Base-by-base conservation (phyloP, 2,888 invertebrate genomes). In the Digitonthophagus gazella region DNA sequence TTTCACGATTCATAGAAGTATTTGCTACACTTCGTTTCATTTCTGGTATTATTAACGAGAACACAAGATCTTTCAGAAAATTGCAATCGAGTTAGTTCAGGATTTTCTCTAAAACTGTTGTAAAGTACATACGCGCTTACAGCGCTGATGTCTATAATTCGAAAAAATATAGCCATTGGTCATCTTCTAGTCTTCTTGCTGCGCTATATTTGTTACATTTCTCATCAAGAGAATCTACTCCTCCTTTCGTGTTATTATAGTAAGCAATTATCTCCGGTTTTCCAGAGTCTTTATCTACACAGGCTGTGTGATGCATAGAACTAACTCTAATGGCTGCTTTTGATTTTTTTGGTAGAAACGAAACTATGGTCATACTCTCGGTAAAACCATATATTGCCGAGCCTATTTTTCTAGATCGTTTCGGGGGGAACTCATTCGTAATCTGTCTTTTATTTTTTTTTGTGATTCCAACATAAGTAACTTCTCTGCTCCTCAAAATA, bases 111-210 rank as follows among this genome's bases (percentile, higher is more conserved):
- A n/a, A n/a, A n/a, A n/a, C n/a, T n/a, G n/a, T n/a, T n/a, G n/a
- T n/a, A n/a, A n/a, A n/a, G n/a, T n/a, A n/a, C n/a, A n/a, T 58
- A 58, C 6, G 58, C 15, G 15, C 15, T 58, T 58, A 15, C 15
- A 15, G 58, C 15, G 6, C 58, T 58, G 11, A 58, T 58, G 14
- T 58, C 16, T 58, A 58, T 15, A 15, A 58, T 58, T 1, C 16
- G 58, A 58, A 15, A 58, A 58, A 58, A 58, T 3, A 1, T 58
- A 15, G 15, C 58, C 58, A 58, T 58, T 58, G 28, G 28, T 3
- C 6, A 2, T 8, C 18, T 14, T 2, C 58, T 11, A 8, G 5
- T 58, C 15, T 15, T 15, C 16, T 11, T 58, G 16, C 2, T n/a
- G n/a, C n/a, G n/a, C n/a, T n/a, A n/a, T n/a, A n/a, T n/a, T n/a